Evolutionary conservation across 2,113 vertebrate species (phyloP).

Genomic region (Suncus etruscus): DNA sequence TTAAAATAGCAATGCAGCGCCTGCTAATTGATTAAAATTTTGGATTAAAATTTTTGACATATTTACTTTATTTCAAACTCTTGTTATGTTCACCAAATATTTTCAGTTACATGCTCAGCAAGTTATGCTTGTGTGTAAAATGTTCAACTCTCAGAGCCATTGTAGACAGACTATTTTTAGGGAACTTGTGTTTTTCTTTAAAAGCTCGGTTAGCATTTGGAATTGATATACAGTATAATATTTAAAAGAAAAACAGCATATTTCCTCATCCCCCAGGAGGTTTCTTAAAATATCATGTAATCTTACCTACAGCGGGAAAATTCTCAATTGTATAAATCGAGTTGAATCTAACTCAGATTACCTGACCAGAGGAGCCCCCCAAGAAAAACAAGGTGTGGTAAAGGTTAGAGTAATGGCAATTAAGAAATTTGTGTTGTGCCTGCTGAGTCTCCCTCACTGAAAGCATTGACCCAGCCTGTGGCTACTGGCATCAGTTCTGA

Average conservation of each 20-base stretch:
- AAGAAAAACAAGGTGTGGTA: conserved; percentile 77
- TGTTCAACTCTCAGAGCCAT: conserved; percentile 64
- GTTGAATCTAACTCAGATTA: conserved; percentile 77
- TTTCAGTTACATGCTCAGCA: conserved; percentile 64
- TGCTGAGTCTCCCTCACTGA: conserved; percentile 67
- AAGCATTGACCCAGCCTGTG: conserved; percentile 76
- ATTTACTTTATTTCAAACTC: conserved; percentile 62
- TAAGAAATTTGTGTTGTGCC: conserved; percentile 73
- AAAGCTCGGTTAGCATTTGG: conserved; percentile 80
- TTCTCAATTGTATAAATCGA: conserved; percentile 76
- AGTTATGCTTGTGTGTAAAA: conserved; percentile 63
- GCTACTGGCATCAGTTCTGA: conserved; percentile 75
- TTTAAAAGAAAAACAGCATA: conserved; percentile 83
- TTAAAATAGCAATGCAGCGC: conserved; percentile 23
- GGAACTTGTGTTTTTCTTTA: conserved; percentile 79
- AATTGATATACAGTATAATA: conserved; percentile 81
- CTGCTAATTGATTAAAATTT: conserved; percentile 41
- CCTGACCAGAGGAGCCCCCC: conserved; percentile 73
- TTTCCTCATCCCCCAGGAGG: conserved; percentile 80
- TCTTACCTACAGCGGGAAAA: conserved; percentile 80
- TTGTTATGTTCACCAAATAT: conserved; percentile 63
- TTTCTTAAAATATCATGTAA: conserved; percentile 83
- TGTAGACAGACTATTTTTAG: conserved; percentile 81
- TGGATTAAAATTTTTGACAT: conserved; percentile 38
- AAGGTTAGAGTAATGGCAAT: conserved; percentile 76